phyloP scores from a whole-genome alignment of 2,113 vertebrate species.

The Benitochromis conjunctus region DNA sequence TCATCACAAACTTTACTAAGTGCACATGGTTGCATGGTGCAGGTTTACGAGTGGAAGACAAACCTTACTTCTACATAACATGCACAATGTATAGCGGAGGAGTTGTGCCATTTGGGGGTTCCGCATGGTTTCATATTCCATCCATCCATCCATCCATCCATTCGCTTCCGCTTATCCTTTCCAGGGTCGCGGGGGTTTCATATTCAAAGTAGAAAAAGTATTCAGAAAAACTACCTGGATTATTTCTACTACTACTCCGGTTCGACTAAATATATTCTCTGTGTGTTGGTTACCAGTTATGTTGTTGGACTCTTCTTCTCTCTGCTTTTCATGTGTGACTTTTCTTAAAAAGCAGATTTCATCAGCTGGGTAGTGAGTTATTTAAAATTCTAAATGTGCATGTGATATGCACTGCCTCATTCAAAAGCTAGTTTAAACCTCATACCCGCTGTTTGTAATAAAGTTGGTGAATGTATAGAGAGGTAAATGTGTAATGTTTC shows the following conservation, averaged over 20 bases:
- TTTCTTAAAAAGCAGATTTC: neutral
- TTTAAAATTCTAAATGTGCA: neutral
- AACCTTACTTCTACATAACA: neutral
- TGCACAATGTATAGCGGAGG: neutral
- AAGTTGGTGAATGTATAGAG: neutral
- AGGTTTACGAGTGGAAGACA: neutral
- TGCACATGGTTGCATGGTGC: neutral
- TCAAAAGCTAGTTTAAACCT: neutral
- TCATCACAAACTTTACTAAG: neutral
- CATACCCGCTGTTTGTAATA: neutral
- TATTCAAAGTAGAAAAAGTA: neutral
- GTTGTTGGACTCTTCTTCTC: neutral
- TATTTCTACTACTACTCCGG: neutral
- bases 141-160: too few species aligned
- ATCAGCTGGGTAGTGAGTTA: neutral
- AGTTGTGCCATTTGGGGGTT: neutral
- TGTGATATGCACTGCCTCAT: neutral
- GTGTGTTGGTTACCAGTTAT: neutral
- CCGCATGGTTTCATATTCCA: too few species aligned
- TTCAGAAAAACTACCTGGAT: neutral
- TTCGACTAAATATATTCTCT: neutral
- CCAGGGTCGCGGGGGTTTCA: too few species aligned
- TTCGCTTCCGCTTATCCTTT: too few species aligned
- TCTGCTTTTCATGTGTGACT: neutral
- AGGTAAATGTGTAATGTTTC: neutral